phyloP scores from a whole-genome alignment of 1,140 invertebrate species.

The Saxidomus purpurata region DNA sequence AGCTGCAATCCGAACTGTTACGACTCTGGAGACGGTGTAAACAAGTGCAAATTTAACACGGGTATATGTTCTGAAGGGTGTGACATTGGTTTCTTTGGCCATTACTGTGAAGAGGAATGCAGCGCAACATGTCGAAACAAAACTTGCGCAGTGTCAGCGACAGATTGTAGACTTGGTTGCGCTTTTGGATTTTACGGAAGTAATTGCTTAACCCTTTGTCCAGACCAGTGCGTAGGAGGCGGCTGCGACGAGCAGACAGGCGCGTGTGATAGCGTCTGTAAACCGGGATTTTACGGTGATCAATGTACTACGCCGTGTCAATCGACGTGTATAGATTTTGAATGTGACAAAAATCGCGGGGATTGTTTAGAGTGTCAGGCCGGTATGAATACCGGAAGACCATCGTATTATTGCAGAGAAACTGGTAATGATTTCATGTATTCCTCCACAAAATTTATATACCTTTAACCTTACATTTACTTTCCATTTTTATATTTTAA shows the following conservation, averaged over 20 bases:
- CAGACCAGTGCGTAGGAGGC: constrained; percentile 20
- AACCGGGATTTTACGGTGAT: constrained; percentile 21
- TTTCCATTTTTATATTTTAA: too few relatives aligned
- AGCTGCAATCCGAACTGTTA: constrained; percentile 1
- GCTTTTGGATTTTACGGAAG: constrained; percentile 56
- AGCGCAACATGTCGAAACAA: constrained; percentile 28
- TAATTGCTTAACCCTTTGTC: constrained; percentile 21
- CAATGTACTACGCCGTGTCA: constrained; percentile 7
- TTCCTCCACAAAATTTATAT: too few relatives aligned
- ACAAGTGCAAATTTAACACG: constrained; percentile 30
- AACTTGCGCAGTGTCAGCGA: constrained; percentile 31
- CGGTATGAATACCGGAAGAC: not conserved
- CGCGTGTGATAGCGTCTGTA: constrained; percentile 17
- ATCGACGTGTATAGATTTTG: constrained; percentile 47
- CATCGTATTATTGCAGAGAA: constrained; percentile 35
- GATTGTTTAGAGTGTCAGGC: constrained; percentile 50
- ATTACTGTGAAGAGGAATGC: constrained; percentile 43
- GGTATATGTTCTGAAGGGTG: constrained; percentile 56
- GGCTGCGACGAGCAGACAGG: constrained; percentile 23
- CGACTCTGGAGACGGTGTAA: constrained; percentile 34
- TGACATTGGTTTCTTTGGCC: constrained; percentile 36
- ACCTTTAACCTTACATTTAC: not conserved
- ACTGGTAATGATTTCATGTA: constrained; percentile 25
- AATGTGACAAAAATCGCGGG: constrained; percentile 37
- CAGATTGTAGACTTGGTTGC: constrained; percentile 49